These are phyloP conservation scores for Macropis europaea DNA, from an alignment of 2,888 invertebrate genomes.

Conservation along the genomic window DNA sequence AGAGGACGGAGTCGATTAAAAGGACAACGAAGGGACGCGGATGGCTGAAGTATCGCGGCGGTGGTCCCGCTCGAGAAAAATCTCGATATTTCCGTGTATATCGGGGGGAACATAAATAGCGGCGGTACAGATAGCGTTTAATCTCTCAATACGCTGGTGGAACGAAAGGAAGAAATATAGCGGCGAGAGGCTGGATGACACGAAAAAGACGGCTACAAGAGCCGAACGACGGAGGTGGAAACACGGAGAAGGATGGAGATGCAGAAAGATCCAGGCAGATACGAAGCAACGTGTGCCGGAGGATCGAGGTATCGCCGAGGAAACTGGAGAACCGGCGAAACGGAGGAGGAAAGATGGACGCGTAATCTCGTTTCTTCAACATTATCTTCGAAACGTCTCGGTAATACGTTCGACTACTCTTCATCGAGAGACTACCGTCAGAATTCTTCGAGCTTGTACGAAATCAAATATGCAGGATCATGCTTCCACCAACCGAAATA, in stretches of 20 bases:
- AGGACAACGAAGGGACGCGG: constrained; percentile 31
- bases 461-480: too few species aligned
- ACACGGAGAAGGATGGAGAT: background rate
- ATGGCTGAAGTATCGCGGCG: background rate
- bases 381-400: too few species aligned
- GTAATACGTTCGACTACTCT: too few species aligned
- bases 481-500: too few species aligned
- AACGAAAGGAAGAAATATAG: constrained; percentile 33
- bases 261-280: background rate
- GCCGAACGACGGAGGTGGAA: background rate
- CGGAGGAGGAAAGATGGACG: background rate
- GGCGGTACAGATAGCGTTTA: constrained; percentile 23
- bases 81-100: constrained; percentile 22
- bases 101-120: constrained; percentile 19
- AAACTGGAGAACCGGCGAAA: background rate
- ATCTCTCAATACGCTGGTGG: constrained; percentile 28
- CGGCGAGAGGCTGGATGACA: constrained; percentile 30
- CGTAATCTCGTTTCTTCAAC: background rate
- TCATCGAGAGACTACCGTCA: too few species aligned
- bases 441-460: too few species aligned
- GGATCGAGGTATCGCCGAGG: background rate
- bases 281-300: background rate
- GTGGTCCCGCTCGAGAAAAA: constrained; percentile 21
- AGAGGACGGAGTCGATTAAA: constrained; percentile 32
- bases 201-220: constrained; percentile 29